Percentiles rank a stretch among this genome's conserved stretches.
phyloP scores from a whole-genome alignment of 2,113 vertebrate species.

The Marmota monax region DNA sequence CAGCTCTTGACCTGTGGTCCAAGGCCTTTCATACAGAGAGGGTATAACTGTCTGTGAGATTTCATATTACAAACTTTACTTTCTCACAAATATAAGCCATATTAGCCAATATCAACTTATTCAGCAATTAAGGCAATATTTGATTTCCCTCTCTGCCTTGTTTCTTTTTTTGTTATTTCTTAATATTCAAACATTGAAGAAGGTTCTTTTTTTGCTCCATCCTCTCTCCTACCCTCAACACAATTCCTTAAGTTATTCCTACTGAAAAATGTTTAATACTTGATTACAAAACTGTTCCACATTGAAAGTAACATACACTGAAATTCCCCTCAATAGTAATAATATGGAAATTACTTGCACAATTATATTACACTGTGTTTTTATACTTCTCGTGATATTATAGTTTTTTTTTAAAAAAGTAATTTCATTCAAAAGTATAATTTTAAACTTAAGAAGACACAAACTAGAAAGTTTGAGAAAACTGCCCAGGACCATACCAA shows the following conservation, averaged over 20 bases:
- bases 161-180: background rate
- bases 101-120: background rate
- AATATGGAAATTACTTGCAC: background rate
- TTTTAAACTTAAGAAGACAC: constrained; percentile 17
- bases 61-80: background rate
- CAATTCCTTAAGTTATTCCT: background rate
- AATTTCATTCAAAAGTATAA: constrained; percentile 33
- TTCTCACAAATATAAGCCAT: background rate
- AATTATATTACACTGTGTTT: background rate
- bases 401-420: background rate
- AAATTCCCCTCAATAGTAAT: background rate
- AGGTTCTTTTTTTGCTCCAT: background rate
- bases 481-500: background rate
- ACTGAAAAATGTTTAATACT: background rate
- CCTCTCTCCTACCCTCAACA: background rate
- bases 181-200: background rate
- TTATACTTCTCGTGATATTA: background rate
- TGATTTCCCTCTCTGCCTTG: background rate
- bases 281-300: background rate
- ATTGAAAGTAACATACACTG: constrained; percentile 37
- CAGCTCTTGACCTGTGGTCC: background rate
- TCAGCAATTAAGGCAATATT: background rate
- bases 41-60: background rate
- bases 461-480: background rate
- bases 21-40: background rate